phyloP scores from a whole-genome alignment of 2,113 vertebrate genomes.

The Accipiter cooperii region DNA sequence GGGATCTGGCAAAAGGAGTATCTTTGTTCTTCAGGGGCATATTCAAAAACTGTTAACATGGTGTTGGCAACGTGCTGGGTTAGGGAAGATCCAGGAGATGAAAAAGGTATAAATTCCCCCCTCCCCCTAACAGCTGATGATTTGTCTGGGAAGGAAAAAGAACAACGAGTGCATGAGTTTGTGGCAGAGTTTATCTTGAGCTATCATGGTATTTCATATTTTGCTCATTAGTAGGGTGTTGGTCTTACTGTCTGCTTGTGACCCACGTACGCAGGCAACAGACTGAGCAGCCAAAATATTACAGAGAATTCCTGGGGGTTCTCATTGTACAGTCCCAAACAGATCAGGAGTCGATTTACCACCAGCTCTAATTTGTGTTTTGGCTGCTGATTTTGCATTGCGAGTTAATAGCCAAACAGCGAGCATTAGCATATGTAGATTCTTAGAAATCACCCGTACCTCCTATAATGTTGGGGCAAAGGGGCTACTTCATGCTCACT shows the following conservation, averaged over 20 bases:
- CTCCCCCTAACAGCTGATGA: constrained; percentile 15
- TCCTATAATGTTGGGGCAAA: background rate
- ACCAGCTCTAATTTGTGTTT: constrained; percentile 39
- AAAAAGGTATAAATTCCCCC: constrained; percentile 50
- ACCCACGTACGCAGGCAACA: background rate
- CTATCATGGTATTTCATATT: background rate
- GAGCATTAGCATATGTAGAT: background rate
- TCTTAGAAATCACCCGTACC: constrained; percentile 22
- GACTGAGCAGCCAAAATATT: background rate
- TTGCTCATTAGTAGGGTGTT: constrained; percentile 31
- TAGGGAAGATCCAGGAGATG: constrained; percentile 61
- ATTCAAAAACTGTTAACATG: constrained; percentile 73
- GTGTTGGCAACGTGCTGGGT: constrained; percentile 52
- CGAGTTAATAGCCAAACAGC: background rate
- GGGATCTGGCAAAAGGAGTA: constrained; percentile 80
- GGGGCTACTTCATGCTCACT: background rate
- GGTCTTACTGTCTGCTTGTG: background rate
- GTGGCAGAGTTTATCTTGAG: constrained; percentile 19
- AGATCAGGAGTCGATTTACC: constrained; percentile 25
- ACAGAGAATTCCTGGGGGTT: background rate
- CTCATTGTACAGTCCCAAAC: background rate
- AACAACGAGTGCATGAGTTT: background rate
- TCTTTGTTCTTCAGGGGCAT: constrained; percentile 81
- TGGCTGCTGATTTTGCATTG: constrained; percentile 34
- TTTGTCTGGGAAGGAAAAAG: constrained; percentile 19